Evolutionary conservation across 2,888 invertebrate genomes (phyloP).

Genomic region (Hetaerina titia): DNA sequence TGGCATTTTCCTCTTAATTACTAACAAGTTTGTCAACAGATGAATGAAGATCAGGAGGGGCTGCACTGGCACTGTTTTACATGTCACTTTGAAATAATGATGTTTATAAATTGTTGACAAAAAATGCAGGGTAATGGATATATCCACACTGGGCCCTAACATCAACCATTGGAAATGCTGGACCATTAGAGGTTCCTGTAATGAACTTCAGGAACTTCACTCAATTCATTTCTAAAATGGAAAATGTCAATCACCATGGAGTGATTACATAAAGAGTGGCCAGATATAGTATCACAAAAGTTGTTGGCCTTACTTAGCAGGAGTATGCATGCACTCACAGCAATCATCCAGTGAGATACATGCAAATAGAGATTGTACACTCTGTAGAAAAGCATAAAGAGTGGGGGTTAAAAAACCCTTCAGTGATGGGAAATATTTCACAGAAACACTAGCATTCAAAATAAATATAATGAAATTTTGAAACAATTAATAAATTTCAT

Average conservation of each 20-base stretch:
- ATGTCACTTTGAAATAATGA: background rate
- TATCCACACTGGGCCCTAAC: background rate
- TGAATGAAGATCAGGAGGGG: background rate
- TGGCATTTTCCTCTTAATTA: background rate
- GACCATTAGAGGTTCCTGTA: background rate
- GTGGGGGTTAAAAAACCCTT: background rate
- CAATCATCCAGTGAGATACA: background rate
- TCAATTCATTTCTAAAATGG: background rate
- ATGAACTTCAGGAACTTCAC: background rate
- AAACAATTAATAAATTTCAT: slow-evolving; percentile 8
- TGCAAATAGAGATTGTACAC: background rate
- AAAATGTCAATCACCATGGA: background rate
- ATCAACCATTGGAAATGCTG: background rate
- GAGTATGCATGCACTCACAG: background rate
- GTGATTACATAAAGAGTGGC: background rate
- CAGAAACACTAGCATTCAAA: background rate
- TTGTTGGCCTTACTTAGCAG: background rate
- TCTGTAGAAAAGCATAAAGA: background rate
- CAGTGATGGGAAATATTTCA: background rate
- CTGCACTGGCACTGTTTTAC: background rate
- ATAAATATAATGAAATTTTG: background rate
- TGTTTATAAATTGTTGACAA: background rate
- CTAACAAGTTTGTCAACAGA: background rate
- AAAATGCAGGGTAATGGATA: background rate
- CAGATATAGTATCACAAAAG: background rate